Percentiles rank a stretch among this genome's conserved stretches.
phyloP scores from a whole-genome alignment of 2,888 invertebrate species.

The Spodoptera picta region DNA sequence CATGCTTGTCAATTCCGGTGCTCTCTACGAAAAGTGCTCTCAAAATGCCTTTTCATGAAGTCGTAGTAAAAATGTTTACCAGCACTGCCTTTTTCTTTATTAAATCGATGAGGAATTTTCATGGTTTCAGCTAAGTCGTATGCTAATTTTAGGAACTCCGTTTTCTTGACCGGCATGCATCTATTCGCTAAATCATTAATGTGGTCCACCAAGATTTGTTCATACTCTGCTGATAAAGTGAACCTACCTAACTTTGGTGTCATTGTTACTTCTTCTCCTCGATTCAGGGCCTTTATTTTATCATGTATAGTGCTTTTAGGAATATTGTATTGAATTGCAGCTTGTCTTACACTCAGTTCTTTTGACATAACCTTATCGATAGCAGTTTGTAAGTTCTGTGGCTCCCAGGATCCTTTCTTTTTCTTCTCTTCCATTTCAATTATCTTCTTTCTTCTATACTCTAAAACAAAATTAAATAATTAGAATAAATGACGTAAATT shows the following conservation, averaged over 20 bases:
- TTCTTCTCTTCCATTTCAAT: too few relatives aligned
- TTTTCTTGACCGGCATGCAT: neutral
- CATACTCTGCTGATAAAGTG: constrained; percentile 30
- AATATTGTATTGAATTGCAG: constrained; percentile 35
- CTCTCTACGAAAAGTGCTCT: neutral
- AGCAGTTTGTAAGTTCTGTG: neutral
- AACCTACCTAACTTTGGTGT: constrained; percentile 4
- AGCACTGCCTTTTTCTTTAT: neutral
- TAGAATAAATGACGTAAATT: too few relatives aligned
- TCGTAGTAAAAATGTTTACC: neutral
- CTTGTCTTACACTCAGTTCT: constrained; percentile 23
- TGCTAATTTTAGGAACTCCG: neutral
- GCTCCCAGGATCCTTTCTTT: too few relatives aligned
- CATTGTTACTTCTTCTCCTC: constrained; percentile 39
- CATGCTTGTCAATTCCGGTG: neutral
- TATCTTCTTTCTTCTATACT: too few relatives aligned
- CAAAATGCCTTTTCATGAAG: neutral
- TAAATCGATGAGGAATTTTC: neutral
- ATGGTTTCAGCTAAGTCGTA: neutral
- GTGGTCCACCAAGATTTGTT: neutral
- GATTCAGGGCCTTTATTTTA: constrained; percentile 31
- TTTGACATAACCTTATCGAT: constrained; percentile 37
- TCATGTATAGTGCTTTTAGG: constrained; percentile 49
- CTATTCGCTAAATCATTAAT: neutral
- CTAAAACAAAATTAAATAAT: too few relatives aligned